phyloP scores from a whole-genome alignment of 2,888 invertebrate species.

The Steromphala cineraria region DNA sequence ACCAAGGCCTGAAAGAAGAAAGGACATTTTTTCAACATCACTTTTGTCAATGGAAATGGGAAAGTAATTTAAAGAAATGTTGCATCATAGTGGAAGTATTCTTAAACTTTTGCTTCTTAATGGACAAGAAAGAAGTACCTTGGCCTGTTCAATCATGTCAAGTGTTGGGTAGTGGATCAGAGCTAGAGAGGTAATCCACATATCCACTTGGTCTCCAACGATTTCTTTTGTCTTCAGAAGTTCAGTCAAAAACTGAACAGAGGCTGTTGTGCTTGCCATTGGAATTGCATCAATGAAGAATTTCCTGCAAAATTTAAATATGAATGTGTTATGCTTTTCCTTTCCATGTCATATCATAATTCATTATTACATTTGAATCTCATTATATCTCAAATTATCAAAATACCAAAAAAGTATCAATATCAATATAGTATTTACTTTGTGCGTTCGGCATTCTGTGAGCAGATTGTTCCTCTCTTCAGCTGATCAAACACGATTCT shows the following conservation, averaged over 20 bases:
- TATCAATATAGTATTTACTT: slow-evolving; percentile 43
- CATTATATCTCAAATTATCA: neutral
- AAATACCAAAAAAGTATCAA: no score
- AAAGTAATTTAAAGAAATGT: no score
- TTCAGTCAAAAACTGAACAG: slow-evolving; percentile 89
- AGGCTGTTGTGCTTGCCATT: slow-evolving; percentile 88
- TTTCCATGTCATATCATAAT: neutral
- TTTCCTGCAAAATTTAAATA: slow-evolving; percentile 78
- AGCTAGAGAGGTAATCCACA: slow-evolving; percentile 91
- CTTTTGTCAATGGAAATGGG: neutral
- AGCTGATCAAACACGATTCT: slow-evolving; percentile 53
- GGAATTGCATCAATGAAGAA: slow-evolving; percentile 90
- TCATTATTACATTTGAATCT: neutral
- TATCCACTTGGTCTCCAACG: slow-evolving; percentile 81
- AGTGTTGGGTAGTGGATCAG: slow-evolving; percentile 80
- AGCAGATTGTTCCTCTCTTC: slow-evolving; percentile 50
- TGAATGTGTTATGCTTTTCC: neutral
- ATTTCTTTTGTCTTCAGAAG: slow-evolving; percentile 83
- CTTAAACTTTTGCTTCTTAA: no score
- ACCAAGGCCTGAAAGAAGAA: slow-evolving; percentile 67
- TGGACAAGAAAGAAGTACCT: slow-evolving; percentile 60
- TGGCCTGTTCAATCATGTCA: slow-evolving; percentile 75
- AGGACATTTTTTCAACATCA: neutral
- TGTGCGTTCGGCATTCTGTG: slow-evolving; percentile 50
- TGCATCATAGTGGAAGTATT: no score